phyloP scores from a whole-genome alignment of 1,140 invertebrate species.

The Centruroides vittatus region DNA sequence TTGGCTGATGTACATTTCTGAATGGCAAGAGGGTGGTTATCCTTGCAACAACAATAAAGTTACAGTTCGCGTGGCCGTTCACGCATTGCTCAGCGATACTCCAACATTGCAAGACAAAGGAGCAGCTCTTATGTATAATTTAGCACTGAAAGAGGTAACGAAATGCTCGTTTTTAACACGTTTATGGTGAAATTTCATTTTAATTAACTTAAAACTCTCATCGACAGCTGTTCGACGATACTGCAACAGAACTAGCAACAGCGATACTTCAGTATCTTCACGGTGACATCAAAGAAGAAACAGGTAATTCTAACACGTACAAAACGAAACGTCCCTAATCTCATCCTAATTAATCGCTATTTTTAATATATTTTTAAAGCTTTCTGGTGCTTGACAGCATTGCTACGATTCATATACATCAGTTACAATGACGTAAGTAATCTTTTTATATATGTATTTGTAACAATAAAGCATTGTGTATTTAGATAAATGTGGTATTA shows the following conservation, averaged over 20 bases:
- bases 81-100: conserved; percentile 59
- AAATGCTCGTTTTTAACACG: not conserved
- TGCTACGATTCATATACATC: conserved; percentile 62
- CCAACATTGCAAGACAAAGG: conserved; percentile 55
- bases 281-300: conserved; percentile 58
- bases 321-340: too few relatives aligned
- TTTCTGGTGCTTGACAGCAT: conserved; percentile 31
- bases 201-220: conserved; percentile 33
- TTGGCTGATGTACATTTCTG: conserved; percentile 79
- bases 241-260: conserved; percentile 80
- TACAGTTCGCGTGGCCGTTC: conserved; percentile 75
- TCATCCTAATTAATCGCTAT: too few relatives aligned
- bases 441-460: not conserved
- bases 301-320: conserved; percentile 25
- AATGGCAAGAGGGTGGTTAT: conserved; percentile 49
- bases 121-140: conserved; percentile 73
- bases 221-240: conserved; percentile 89
- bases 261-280: conserved; percentile 80
- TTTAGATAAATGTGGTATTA: not conserved
- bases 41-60: conserved; percentile 74
- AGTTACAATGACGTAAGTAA: conserved; percentile 45
- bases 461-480: too few relatives aligned
- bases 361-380: conserved; percentile 8
- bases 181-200: too few relatives aligned
- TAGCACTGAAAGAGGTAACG: conserved; percentile 75